A percentile compares a stretch with the other conserved stretches of the same genome.
These are phyloP conservation scores for Todus mexicanus DNA, from an alignment of 2,797 vertebrate species.

Conservation along the genomic window DNA sequence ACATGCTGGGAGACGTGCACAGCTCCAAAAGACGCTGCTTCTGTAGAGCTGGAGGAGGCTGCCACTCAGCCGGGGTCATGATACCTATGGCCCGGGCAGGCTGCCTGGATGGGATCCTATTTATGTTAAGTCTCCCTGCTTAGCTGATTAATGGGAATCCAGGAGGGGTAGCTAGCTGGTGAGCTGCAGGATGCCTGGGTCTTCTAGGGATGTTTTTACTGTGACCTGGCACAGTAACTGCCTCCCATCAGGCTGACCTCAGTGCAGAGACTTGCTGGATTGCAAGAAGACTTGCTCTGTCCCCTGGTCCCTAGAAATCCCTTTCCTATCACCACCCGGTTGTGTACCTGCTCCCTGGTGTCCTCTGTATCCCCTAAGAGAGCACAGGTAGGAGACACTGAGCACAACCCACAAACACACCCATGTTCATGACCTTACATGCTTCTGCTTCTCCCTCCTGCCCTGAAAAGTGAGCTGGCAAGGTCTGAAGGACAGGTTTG, in stretches of 20 bases:
- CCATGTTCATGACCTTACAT: accelerated
- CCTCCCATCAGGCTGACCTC: not conserved
- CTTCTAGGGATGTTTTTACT: not conserved
- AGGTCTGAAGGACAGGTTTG: not conserved
- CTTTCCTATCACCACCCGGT: not conserved
- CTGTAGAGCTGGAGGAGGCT: not conserved
- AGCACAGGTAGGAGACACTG: not conserved
- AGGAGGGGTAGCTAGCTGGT: not conserved
- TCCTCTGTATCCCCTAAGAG: not conserved
- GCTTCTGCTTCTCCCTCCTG: not conserved
- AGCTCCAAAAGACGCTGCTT: not conserved
- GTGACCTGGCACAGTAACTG: not conserved
- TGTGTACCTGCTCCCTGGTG: not conserved
- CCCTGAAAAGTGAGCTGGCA: not conserved
- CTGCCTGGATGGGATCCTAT: not conserved
- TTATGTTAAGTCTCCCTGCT: not conserved
- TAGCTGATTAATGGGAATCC: not conserved
- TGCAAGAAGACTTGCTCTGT: not conserved
- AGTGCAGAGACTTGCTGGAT: not conserved
- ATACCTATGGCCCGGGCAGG: not conserved
- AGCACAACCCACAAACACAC: not conserved
- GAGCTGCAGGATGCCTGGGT: not conserved
- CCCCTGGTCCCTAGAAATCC: not conserved
- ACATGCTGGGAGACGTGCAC: not conserved
- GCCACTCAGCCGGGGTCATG: not conserved